Evolutionary conservation across 2,113 vertebrate species (phyloP).

Genomic region (Bucco capensis): DNA sequence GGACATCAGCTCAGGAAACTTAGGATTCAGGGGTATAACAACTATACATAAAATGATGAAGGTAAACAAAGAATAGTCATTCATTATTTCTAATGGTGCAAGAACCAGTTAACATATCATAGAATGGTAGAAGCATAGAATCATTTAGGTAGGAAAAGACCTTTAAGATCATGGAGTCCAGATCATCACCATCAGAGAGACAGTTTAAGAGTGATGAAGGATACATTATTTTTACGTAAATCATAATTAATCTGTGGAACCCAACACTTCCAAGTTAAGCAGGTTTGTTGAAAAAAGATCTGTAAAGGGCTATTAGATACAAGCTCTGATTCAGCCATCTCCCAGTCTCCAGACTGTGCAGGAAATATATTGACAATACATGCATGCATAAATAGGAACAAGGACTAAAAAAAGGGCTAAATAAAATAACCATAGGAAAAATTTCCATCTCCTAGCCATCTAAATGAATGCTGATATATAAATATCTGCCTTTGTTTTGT

Average conservation of each 20-base stretch:
- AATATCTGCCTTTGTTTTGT: background rate
- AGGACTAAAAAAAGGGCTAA: background rate
- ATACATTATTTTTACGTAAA: background rate
- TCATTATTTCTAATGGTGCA: background rate
- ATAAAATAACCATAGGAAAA: background rate
- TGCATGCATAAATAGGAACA: background rate
- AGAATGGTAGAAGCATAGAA: background rate
- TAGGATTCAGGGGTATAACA: background rate
- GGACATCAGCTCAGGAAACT: background rate
- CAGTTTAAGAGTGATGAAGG: background rate
- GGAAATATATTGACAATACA: background rate
- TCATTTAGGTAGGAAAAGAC: background rate
- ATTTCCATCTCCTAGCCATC: background rate
- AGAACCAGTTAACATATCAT: slow-evolving; percentile 15
- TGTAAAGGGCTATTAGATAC: background rate
- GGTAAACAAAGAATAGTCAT: background rate
- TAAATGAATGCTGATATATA: background rate
- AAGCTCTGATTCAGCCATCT: background rate
- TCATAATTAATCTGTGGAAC: background rate
- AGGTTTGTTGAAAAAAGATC: background rate
- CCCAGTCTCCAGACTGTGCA: background rate
- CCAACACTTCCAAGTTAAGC: background rate
- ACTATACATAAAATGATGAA: background rate
- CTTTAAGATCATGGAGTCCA: background rate
- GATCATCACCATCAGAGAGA: background rate